phyloP scores from a whole-genome alignment of 2,888 invertebrate genomes.

The Eupsilia transversa region DNA sequence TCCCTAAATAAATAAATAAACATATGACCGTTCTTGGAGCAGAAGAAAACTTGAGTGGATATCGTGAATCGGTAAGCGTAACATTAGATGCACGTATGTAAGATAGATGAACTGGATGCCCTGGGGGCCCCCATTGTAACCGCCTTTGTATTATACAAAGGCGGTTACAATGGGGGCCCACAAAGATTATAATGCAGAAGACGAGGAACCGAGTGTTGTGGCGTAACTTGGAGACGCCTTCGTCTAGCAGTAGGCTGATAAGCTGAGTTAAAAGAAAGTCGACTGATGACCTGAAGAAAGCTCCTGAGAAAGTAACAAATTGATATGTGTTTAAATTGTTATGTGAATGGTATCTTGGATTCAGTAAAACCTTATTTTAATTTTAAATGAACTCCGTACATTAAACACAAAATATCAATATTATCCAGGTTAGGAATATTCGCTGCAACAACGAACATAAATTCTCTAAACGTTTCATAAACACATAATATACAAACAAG shows the following conservation, averaged over 20 bases:
- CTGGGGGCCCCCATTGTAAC: no score
- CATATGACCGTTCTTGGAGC: not conserved
- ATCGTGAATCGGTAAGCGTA: not conserved
- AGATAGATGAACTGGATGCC: not conserved
- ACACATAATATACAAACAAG: constrained; percentile 39
- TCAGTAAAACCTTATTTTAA: not conserved
- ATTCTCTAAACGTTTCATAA: constrained; percentile 35
- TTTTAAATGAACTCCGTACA: no score
- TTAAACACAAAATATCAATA: constrained; percentile 2
- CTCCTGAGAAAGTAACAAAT: not conserved
- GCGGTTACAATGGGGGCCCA: accelerated
- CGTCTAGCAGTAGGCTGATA: not conserved
- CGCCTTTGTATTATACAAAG: no score
- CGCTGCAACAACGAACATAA: constrained; percentile 22
- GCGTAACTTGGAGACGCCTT: no score
- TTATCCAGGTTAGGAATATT: not conserved
- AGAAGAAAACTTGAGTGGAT: not conserved
- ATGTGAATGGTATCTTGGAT: not conserved
- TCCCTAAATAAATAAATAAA: no score
- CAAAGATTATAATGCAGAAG: not conserved
- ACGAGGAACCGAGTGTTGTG: not conserved
- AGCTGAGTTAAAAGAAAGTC: not conserved
- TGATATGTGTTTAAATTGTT: not conserved
- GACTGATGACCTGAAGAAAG: not conserved
- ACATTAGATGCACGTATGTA: no score